phyloP scores from a whole-genome alignment of 92 coral and sea anemone species.

The Palythoa caribaeorum region DNA sequence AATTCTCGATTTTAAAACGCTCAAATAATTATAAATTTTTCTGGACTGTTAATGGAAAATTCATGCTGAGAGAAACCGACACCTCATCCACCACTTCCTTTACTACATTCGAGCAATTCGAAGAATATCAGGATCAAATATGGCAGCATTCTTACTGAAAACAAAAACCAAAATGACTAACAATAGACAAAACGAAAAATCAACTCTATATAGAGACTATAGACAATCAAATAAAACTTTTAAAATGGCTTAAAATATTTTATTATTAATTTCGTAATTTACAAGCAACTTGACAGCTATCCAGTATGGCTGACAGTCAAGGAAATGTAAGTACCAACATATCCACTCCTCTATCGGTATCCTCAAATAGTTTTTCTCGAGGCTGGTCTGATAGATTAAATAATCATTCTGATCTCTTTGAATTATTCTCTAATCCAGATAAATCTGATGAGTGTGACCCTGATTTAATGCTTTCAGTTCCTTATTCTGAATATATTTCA shows the following conservation, averaged over 20 bases:
- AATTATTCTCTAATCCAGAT: slow-evolving; percentile 48
- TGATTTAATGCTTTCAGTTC: slow-evolving; percentile 43
- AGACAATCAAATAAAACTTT: background rate
- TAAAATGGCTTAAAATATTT: background rate
- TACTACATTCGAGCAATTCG: slow-evolving; percentile 41
- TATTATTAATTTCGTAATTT: background rate
- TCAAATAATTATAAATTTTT: slow-evolving; percentile 30
- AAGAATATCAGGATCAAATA: slow-evolving; percentile 31
- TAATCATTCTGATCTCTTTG: slow-evolving; percentile 50
- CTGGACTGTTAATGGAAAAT: slow-evolving; percentile 57
- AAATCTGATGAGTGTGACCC: slow-evolving; percentile 43
- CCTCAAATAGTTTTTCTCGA: slow-evolving; percentile 51
- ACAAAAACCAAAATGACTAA: slow-evolving; percentile 23
- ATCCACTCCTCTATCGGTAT: background rate
- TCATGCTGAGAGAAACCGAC: slow-evolving; percentile 49
- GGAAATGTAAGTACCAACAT: slow-evolving; percentile 39
- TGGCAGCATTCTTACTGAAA: background rate
- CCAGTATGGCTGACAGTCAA: slow-evolving; percentile 46
- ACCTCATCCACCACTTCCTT: slow-evolving; percentile 19
- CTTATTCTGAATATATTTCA: slow-evolving; percentile 35
- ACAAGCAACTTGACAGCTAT: background rate
- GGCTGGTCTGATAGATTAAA: slow-evolving; percentile 55
- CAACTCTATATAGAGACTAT: too few species aligned
- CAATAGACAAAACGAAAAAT: slow-evolving; percentile 3
- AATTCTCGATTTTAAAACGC: slow-evolving; percentile 10